Base-by-base conservation (phyloP, 2,113 vertebrate genomes). In the Malurus alboscapulatus region DNA sequence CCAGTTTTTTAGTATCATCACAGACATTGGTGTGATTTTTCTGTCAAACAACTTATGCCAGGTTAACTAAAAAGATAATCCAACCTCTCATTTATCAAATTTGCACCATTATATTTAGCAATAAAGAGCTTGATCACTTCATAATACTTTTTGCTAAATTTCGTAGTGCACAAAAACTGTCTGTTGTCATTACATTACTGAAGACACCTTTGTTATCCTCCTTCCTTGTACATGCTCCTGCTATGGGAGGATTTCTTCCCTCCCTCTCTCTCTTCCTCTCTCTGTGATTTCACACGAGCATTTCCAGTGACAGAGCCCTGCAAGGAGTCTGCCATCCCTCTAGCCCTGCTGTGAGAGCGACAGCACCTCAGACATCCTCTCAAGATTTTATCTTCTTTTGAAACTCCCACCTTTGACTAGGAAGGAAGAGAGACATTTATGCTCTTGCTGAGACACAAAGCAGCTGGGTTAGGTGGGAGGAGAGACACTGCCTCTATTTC, bases 361-460 rank as follows among this genome's bases (percentile, higher is more conserved):
- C 14, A 78, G 17, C 42, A 62, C 82, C 68, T 66, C 78, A 92
- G 79, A 88, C 44, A 84, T 88, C 21, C 44, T 92, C 90, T 93
- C 88, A 96, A 93, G 95, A 95, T 90, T 94, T 84, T 71, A 10
- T 57, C 67, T 88, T 84, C 87, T 92, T 96, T 93, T 96, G 76
- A 93, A 95, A 92, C 53, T 93, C 80, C 73, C 76, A 93, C 84
- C 73, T 95, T 93, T 96, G 91, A 87, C 80, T 88, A 75, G 66
- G 84, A 92, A 86, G 91, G 81, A 94, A 96, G 92, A 90, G 92
- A 92, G 36, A 30, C n/a, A 61, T 87, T 88, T 88, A 67, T 72
- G 53, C 42, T 85, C 96, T 96, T 95, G 94, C 94, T 96, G 96
- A 96, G 95, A 78, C 77, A 93, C 84, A 96, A 95, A 95, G 94